Evolutionary conservation across 2,797 vertebrate genomes (phyloP).

Genomic region (Ataeniobius toweri): DNA sequence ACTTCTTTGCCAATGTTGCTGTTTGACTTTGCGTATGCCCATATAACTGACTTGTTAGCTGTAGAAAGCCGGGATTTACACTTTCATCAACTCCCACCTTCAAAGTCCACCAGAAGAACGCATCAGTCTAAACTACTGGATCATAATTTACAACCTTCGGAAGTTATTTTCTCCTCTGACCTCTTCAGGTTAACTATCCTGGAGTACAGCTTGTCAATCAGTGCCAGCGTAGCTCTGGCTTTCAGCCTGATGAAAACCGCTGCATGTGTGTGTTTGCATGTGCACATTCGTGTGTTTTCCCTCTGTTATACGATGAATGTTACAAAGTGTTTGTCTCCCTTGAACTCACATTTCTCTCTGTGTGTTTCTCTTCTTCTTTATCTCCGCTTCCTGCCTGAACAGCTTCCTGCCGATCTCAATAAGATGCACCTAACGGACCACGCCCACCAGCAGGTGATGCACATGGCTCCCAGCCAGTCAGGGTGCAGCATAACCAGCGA

Average conservation of each 20-base stretch:
- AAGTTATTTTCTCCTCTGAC: slow-evolving; percentile 27
- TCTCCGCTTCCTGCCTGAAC: slow-evolving; percentile 51
- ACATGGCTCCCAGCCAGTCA: slow-evolving; percentile 94
- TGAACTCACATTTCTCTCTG: slow-evolving; percentile 29
- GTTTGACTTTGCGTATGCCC: not conserved
- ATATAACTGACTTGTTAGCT: slow-evolving; percentile 12
- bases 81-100: slow-evolving; percentile 19
- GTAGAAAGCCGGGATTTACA: slow-evolving; percentile 58
- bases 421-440: slow-evolving; percentile 97
- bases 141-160: slow-evolving; percentile 26
- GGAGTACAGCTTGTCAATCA: slow-evolving; percentile 18
- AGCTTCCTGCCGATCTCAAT: slow-evolving; percentile 97
- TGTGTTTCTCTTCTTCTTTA: slow-evolving; percentile 24
- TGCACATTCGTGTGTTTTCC: slow-evolving; percentile 13
- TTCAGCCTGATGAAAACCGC: slow-evolving; percentile 40
- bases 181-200: slow-evolving; percentile 36
- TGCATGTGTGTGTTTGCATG: not conserved
- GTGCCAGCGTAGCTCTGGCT: slow-evolving; percentile 47
- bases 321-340: slow-evolving; percentile 13
- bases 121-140: slow-evolving; percentile 9
- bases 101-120: slow-evolving; percentile 29
- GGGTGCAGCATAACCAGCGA: slow-evolving; percentile 98
- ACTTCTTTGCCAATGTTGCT: not conserved
- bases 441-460: slow-evolving; percentile 90
- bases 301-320: slow-evolving; percentile 8